phyloP scores from a whole-genome alignment of 2,888 invertebrate species.

The Tipula unca region DNA sequence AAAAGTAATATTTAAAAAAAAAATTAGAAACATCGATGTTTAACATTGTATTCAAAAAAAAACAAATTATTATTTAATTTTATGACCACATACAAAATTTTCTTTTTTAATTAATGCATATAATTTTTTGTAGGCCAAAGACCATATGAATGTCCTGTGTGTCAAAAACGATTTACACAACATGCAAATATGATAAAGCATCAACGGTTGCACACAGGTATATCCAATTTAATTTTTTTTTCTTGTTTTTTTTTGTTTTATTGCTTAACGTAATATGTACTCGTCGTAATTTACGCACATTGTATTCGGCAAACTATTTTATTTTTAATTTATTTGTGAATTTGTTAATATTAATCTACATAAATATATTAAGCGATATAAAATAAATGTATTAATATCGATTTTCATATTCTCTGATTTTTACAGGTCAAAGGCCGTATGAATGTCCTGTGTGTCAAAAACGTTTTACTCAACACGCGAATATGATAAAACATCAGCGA shows the following conservation, averaged over 20 bases:
- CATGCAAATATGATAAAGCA: constrained; percentile 25
- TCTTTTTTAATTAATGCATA: constrained; percentile 17
- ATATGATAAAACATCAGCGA: constrained; percentile 25
- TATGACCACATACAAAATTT: not conserved
- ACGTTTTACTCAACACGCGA: constrained; percentile 24
- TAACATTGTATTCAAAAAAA: not conserved
- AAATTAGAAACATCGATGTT: not conserved
- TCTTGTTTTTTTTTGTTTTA: not conserved
- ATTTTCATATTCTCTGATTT: not conserved
- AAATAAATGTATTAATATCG: not conserved
- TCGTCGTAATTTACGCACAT: not conserved
- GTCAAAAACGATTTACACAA: constrained; percentile 25
- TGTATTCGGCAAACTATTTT: constrained; percentile 18
- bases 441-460: constrained; percentile 25
- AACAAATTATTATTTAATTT: not conserved
- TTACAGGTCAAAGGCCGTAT: constrained; percentile 24
- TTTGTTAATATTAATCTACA: too few species aligned
- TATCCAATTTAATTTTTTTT: constrained; percentile 10
- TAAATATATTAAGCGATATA: not conserved
- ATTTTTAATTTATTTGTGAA: not conserved
- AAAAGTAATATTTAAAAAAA: not conserved
- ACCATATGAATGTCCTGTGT: constrained; percentile 24
- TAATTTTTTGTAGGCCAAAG: constrained; percentile 22
- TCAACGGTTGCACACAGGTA: constrained; percentile 25
- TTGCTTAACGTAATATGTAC: not conserved